Conservation (phyloP, 1,140 invertebrate genomes). For the Mesaphorura yosii region DNA sequence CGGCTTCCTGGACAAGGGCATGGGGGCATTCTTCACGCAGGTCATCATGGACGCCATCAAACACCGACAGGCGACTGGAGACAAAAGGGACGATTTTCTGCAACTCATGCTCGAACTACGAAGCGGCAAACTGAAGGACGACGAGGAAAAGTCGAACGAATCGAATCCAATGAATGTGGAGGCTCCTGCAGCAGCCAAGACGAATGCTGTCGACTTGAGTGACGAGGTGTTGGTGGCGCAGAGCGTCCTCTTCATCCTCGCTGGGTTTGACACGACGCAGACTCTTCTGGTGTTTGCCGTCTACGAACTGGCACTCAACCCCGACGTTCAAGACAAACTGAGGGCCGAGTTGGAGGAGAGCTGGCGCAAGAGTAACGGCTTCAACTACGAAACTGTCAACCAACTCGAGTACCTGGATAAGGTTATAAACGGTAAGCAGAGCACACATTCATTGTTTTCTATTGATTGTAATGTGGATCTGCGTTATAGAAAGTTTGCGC, state of each 20-base stretch:
- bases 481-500: slow-evolving; percentile 29
- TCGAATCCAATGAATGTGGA: not conserved
- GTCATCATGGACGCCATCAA: not conserved
- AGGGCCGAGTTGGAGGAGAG: slow-evolving; percentile 48
- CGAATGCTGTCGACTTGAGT: not conserved
- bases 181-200: slow-evolving; percentile 12
- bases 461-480: not conserved
- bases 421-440: slow-evolving; percentile 39
- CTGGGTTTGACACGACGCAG: slow-evolving; percentile 60
- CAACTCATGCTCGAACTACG: slow-evolving; percentile 37
- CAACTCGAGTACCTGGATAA: slow-evolving; percentile 44
- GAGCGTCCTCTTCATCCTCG: slow-evolving; percentile 52
- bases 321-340: slow-evolving; percentile 48
- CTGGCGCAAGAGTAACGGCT: slow-evolving; percentile 37
- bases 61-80: slow-evolving; percentile 11
- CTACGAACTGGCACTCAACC: slow-evolving; percentile 47
- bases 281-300: slow-evolving; percentile 46
- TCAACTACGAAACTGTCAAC: slow-evolving; percentile 36
- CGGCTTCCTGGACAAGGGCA: not conserved
- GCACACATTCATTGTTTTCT: not conserved
- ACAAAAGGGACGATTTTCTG: slow-evolving; percentile 34
- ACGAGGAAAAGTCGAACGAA: not conserved
- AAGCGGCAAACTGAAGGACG: slow-evolving; percentile 14
- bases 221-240: slow-evolving; percentile 43
- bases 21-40: slow-evolving; percentile 1